Percentiles rank a stretch among this genome's conserved stretches.
These are phyloP conservation scores for Acropora yongei DNA, from an alignment of 64 coral and sea anemone species.

Conservation along the genomic window DNA sequence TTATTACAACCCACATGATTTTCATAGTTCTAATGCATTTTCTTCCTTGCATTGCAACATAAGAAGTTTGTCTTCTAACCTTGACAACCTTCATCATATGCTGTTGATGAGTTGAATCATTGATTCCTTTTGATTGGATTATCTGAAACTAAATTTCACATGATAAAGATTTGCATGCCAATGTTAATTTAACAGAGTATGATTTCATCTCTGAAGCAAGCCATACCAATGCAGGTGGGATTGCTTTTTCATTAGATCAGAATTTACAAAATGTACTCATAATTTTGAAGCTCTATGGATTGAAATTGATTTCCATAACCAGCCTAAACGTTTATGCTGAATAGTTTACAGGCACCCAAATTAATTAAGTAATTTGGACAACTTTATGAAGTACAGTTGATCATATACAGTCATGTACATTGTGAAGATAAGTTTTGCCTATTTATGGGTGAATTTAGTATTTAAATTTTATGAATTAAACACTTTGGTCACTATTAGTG, in stretches of 20 bases:
- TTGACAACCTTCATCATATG: conserved; percentile 19
- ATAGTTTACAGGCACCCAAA: conserved; percentile 9
- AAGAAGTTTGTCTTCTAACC: conserved; percentile 33
- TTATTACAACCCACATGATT: conserved; percentile 62
- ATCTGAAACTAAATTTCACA: conserved; percentile 65
- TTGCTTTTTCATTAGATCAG: too few species aligned
- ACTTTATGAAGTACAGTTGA: background rate
- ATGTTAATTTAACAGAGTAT: conserved; percentile 43
- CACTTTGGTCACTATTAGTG: background rate
- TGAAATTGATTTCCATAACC: background rate
- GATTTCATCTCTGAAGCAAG: conserved; percentile 14
- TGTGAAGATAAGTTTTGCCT: background rate
- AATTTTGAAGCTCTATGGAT: conserved; percentile 12
- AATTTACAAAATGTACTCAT: background rate
- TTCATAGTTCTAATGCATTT: conserved; percentile 13
- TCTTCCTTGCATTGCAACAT: conserved; percentile 50
- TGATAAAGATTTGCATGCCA: conserved; percentile 54
- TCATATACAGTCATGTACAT: background rate
- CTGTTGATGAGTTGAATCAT: conserved; percentile 37
- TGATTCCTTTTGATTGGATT: conserved; percentile 59
- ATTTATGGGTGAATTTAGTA: too few species aligned
- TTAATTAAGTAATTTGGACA: background rate
- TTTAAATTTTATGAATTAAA: background rate
- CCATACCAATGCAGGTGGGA: too few species aligned
- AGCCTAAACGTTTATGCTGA: background rate